A percentile compares a stretch with the other conserved stretches of the same genome.
Evolutionary conservation across 2,113 vertebrate species (phyloP).

Genomic region (Haplochromis burtoni): DNA sequence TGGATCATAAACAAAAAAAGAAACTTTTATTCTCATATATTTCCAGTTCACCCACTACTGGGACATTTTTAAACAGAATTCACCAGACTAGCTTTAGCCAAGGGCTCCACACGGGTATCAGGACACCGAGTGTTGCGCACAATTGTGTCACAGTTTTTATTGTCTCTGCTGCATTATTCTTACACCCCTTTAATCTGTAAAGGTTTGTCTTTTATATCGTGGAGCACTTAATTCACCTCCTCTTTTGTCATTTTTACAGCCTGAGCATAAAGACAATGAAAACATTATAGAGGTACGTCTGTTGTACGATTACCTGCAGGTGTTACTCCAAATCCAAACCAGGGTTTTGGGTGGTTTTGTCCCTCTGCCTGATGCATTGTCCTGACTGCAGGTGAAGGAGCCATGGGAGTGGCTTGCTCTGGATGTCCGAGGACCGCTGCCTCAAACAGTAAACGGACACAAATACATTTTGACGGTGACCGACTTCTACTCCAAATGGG

Average conservation of each 20-base stretch:
- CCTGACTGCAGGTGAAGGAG: constrained; percentile 40
- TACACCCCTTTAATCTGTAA: background rate
- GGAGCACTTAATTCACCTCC: background rate
- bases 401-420: constrained; percentile 66
- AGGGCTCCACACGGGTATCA: background rate
- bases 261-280: background rate
- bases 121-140: background rate
- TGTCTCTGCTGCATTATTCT: background rate
- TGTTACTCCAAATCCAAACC: background rate
- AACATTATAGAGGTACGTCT: constrained; percentile 38
- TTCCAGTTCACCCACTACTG: background rate
- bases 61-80: background rate
- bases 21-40: background rate
- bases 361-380: background rate
- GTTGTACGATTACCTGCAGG: background rate
- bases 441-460: constrained; percentile 41
- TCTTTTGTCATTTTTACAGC: background rate
- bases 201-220: background rate
- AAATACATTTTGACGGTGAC: constrained; percentile 53
- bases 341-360: background rate
- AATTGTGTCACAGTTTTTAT: background rate
- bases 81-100: background rate
- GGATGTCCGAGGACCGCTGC: constrained; percentile 61
- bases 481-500: constrained; percentile 65
- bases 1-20: background rate